A percentile compares a stretch with the other conserved stretches of the same genome.
These are phyloP conservation scores for Saccostrea glomerata DNA, from an alignment of 1,140 invertebrate genomes.

Conservation along the genomic window DNA sequence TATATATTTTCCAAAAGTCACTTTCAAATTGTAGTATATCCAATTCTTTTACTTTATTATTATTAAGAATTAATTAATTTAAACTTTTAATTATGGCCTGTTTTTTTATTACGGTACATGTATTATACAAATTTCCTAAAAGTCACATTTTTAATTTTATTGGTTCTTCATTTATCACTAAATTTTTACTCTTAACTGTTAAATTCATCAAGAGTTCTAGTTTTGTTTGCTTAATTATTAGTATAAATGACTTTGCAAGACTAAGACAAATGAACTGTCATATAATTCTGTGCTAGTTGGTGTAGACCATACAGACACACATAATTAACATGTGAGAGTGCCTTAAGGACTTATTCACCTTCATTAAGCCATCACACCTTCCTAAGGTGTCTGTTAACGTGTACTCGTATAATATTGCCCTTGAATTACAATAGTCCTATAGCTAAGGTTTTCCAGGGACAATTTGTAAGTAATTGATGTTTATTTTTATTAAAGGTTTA, in stretches of 20 bases:
- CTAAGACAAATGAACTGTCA: background rate
- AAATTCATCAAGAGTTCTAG: background rate
- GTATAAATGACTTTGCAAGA: background rate
- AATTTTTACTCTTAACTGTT: background rate
- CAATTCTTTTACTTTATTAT: too few species aligned
- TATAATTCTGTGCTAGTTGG: background rate
- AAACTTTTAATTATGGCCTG: too few species aligned
- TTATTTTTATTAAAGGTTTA: background rate
- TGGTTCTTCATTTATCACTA: too few species aligned
- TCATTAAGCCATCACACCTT: background rate
- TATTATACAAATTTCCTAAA: too few species aligned
- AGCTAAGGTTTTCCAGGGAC: background rate
- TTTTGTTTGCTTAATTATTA: background rate
- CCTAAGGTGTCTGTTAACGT: background rate
- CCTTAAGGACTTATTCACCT: background rate
- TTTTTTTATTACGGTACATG: too few species aligned
- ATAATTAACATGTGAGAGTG: background rate
- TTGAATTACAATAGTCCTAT: background rate
- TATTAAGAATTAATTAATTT: too few species aligned
- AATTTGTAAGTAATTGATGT: constrained; percentile 9
- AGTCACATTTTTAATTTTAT: too few species aligned
- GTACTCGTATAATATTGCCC: background rate
- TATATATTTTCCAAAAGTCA: too few species aligned
- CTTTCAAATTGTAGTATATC: too few species aligned
- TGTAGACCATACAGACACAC: background rate